Base-by-base conservation (phyloP, 1,140 invertebrate species). In the Brachionus plicatilis region DNA sequence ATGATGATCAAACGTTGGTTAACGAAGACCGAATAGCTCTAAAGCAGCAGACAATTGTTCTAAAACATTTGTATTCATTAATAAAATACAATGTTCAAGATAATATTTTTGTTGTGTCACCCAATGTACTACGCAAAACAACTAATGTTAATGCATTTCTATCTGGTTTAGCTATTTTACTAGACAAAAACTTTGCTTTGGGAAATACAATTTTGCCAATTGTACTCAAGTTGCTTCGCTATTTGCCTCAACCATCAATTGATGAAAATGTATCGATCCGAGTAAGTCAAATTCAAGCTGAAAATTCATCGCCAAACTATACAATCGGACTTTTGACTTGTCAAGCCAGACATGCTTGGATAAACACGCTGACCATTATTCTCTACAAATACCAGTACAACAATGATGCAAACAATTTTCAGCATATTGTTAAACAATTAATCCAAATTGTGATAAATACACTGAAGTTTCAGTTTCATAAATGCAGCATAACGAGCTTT, bases 361-460 rank as follows among this genome's bases (percentile, higher is more conserved):
- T 99, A 17, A 94, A 95, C 91, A 92, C 96, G 24, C 88, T 98
- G 17, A 92, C 98, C n/a, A 95, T 98, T 11, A 93, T 99, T 85
- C 91, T 99, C 0, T 99, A 99, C 88, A 99, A 99, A 94, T 98
- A 97, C 88, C 94, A 96, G 86, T 98, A 97, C 88, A 94, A 92
- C 83, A 93, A 94, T 0, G 91, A 94, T 20, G 65, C 8, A 24
- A 20, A 20, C 27, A 82, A 82, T 65, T 80, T 20, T 85, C 94
- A 93, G 87, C 92, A 91, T 33, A 93, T 95, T 86, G 92, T 97
- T 3, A 93, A 94, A 85, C 92, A 93, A 1, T 90, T 97, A 65
- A 93, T 99, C 53, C 92, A 93, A 86, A 95, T 98, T 86, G 94
- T 98, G n/a, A 91, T 99, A 68, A 96, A 96, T 88, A 97, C 96